Base-by-base conservation (phyloP, 2,797 vertebrate species). In the Arctocebus calabarensis region DNA sequence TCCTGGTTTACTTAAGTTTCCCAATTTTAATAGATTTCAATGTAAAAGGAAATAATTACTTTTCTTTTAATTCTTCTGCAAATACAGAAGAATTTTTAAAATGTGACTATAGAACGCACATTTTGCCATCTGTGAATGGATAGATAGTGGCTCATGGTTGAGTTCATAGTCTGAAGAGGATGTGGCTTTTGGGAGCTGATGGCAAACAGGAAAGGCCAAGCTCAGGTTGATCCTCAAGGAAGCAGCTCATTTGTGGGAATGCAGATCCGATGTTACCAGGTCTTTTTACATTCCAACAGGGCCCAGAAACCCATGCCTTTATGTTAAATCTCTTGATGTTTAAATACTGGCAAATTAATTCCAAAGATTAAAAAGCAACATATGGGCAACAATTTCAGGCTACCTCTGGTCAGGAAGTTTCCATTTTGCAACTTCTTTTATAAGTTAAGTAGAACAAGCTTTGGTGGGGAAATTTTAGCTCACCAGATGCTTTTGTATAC, bases 271-370 rank as follows among this genome's bases (percentile, higher is more conserved):
- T 43, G 3, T 4, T 91, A 0, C 37, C 34, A 48, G 29, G 5
- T 68, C 1, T 17, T 29, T n/a, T 75, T 14, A 57, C 68, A 90
- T 88, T 70, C 52, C 5, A 25, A 45, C 25, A 34, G 8, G 27
- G 0, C 23, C 29, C 27, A 81, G 52, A 57, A 85, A 96, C 43
- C 5, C 62, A 86, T 13, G 66, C 12, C 14, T 87, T 74, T 66
- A 23, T 52, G 20, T 79, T 73, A 25, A 70, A 45, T 59, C 8
- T 94, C 34, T 90, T 87, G 34, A 68, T 52, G 62, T 86, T 81
- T 64, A 79, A 57, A 32, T 84, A 29, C 81, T 64, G 4, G 8
- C 5, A 84, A 90, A 40, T 71, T 88, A 43, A 84, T 64, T 52
- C 29, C 55, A 43, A 59, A 71, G 83, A 6, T 70, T 74, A 40